Base-by-base conservation (phyloP, 2,797 vertebrate genomes). In the Ambastaia sidthimunki region DNA sequence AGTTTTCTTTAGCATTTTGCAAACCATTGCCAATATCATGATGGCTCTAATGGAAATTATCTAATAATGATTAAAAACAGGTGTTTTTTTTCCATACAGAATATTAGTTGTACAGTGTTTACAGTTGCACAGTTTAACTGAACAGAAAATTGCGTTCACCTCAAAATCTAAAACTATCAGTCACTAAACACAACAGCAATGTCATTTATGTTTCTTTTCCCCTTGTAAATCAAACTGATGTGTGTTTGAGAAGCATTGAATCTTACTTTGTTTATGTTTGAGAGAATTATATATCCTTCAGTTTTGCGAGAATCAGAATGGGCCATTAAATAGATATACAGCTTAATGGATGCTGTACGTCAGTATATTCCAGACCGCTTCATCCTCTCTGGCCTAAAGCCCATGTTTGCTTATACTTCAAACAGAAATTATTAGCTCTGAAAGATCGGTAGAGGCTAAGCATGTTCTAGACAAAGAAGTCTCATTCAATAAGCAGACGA, bases 381-480 rank as follows among this genome's bases (percentile, higher is more conserved):
- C 59, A n/a, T 18, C 5, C 18, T 65, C 6, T 55, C 28, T 79
- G 70, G 62, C 37, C 2, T 55, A 18, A 47, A 55, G 34, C 28
- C 31, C 16, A 55, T 71, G 69, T 72, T 55, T 79, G 21, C 69
- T 41, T 31, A 31, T 19, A 54, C 47, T 62, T 62, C 67, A 71
- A 52, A 11, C 76, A 19, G 44, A 63, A 78, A 71, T 37, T 25
- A 78, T 65, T 50, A 65, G 44, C 55, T 59, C 68, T 71, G 48
- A 73, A 66, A 66, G 25, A 73, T 13, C n/a, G 31, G 57, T 59
- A 60, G 59, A 48, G 19, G 44, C 50, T 34, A 50, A 70, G 48
- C 7, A 44, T 76, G 18, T 13, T 25, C 16, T 54, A 34, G 21
- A 50, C 62, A 78, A 80, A 63, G 48, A 84, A 4, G 11, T 41